Evolutionary conservation across 2,888 invertebrate species (phyloP).

Genomic region (Athrips mouffetella): DNA sequence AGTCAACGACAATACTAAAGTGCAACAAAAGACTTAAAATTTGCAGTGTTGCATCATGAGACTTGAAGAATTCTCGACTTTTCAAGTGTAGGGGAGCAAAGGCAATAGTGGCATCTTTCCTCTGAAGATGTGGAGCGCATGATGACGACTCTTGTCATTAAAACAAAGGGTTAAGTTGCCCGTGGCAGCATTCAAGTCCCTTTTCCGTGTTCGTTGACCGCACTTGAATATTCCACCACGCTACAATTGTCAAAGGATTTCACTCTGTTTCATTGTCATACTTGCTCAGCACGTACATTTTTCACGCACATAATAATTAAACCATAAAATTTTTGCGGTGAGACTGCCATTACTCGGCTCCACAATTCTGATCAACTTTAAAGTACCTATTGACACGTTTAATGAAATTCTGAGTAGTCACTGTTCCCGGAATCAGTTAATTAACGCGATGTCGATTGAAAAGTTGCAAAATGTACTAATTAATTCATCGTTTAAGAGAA

Average conservation of each 20-base stretch:
- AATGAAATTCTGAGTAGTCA: not conserved
- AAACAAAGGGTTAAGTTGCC: constrained; percentile 69
- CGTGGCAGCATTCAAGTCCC: constrained; percentile 46
- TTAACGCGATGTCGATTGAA: not conserved
- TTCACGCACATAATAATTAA: not conserved
- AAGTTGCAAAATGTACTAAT: too few relatives aligned
- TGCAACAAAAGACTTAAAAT: constrained; percentile 66
- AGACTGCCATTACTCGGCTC: not conserved
- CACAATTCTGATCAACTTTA: not conserved
- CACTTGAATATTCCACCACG: constrained; percentile 41
- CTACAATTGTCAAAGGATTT: constrained; percentile 36
- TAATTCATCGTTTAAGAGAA: too few relatives aligned
- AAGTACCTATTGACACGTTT: not conserved
- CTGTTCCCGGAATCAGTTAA: not conserved
- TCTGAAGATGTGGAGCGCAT: constrained; percentile 47
- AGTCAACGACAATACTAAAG: too few relatives aligned
- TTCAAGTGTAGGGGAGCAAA: constrained; percentile 47
- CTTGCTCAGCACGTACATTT: too few relatives aligned
- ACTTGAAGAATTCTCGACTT: constrained; percentile 55
- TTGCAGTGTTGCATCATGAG: constrained; percentile 53
- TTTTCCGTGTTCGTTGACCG: constrained; percentile 57
- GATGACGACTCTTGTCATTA: constrained; percentile 61
- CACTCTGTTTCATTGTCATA: not conserved
- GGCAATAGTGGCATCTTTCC: constrained; percentile 61
- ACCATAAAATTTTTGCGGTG: not conserved